phyloP scores from a whole-genome alignment of 2,113 vertebrate species.

The Trogon surrucura region DNA sequence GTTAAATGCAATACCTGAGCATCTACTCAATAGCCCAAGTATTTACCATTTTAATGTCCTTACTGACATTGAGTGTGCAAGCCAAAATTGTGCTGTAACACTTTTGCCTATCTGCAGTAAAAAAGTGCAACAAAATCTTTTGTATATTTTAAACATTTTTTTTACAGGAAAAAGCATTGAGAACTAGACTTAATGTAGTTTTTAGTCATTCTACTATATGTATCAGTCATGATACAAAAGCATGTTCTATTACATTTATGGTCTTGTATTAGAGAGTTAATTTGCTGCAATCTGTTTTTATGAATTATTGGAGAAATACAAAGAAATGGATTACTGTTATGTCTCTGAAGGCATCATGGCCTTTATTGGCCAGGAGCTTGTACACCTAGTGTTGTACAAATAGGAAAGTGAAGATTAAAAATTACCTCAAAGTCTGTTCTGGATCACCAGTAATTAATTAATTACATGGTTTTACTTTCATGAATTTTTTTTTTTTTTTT shows the following conservation, averaged over 20 bases:
- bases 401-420: neutral
- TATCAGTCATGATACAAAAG: neutral
- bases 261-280: neutral
- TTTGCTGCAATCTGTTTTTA: neutral
- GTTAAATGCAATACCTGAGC: neutral
- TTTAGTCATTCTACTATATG: neutral
- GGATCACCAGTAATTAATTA: neutral
- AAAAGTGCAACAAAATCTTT: neutral
- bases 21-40: neutral
- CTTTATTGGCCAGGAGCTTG: neutral
- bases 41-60: neutral
- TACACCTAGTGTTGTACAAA: neutral
- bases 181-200: neutral
- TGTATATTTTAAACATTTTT: neutral
- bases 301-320: neutral
- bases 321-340: neutral
- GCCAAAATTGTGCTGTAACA: neutral
- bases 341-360: neutral
- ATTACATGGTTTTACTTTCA: neutral
- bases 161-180: neutral
- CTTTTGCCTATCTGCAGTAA: neutral
- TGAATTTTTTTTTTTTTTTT: neutral
- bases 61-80: neutral
- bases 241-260: neutral
- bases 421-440: neutral